Base-by-base conservation (phyloP, 2,888 invertebrate genomes). In the Drosophila siamana region DNA sequence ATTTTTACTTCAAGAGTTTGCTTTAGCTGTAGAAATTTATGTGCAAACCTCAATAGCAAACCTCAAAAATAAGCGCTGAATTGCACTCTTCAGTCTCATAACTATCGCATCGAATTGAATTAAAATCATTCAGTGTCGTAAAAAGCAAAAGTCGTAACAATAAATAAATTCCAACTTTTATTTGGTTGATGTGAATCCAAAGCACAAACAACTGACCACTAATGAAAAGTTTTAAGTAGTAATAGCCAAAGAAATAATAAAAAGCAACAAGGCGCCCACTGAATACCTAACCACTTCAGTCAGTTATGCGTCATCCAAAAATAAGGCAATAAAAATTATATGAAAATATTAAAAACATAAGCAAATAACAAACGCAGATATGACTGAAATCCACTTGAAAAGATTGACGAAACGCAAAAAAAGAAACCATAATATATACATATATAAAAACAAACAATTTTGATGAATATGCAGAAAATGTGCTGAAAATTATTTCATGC, bases 391-490 rank as follows among this genome's bases (percentile, higher is more conserved):
- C 43, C 54, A 52, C 60, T 52, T 33, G 13, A 44, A 26, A 43
- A 8, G n/a, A 43, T 28, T 16, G 8, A 24, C 3, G n/a, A n/a
- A 40, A 41, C 9, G 28, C 9, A 15, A 38, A 26, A 54, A 63
- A 38, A 11, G 4, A 33, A 33, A 33, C 4, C n/a, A 11, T 4
- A 33, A 11, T 33, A 33, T 33, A 33, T n/a, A 19, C 3, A 38
- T 13, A 54, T 43, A 57, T 57, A 44, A 47, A 52, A 51, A 50
- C 19, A 46, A 54, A 72, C 41, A 13, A 40, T 73, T 50, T 60
- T 78, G 87, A 80, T 80, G 87, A 88, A 80, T 75, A 78, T 74
- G 88, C 80, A 66, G 68, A 71, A 86, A 80, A 60, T 80, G 64
- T 68, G 69, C 47, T 62, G 72, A 48, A 75, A 62, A 67, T 77